Percentiles rank a stretch among this genome's conserved stretches.
These are phyloP conservation scores for Rosalia funebris DNA, from an alignment of 2,888 invertebrate species.

Conservation along the genomic window DNA sequence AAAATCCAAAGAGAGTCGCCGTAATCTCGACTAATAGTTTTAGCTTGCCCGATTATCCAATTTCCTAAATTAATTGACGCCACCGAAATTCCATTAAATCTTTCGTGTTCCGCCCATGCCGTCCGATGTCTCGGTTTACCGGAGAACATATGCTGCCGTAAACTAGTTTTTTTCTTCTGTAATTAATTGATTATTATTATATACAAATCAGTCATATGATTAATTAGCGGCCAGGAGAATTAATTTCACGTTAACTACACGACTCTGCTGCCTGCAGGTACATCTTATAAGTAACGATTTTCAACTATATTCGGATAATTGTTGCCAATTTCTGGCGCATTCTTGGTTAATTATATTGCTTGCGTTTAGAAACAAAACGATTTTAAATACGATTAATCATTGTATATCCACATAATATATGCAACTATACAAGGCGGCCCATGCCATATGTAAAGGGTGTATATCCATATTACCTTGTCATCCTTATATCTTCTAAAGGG, in stretches of 20 bases:
- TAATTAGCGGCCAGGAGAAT: constrained; percentile 32
- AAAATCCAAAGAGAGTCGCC: too few relatives aligned
- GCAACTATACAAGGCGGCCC: too few relatives aligned
- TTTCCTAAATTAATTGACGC: not conserved
- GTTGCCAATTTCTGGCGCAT: constrained; percentile 8
- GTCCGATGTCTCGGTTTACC: not conserved
- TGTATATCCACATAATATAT: too few relatives aligned
- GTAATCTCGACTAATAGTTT: too few relatives aligned
- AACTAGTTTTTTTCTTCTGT: constrained; percentile 19
- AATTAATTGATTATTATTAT: constrained; percentile 36
- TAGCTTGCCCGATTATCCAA: not conserved
- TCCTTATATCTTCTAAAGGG: too few relatives aligned
- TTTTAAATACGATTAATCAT: constrained; percentile 8
- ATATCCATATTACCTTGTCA: too few relatives aligned
- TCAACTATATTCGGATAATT: constrained; percentile 6
- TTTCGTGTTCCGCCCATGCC: not conserved
- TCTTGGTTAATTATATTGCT: constrained; percentile 2
- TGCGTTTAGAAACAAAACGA: constrained; percentile 1
- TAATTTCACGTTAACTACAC: constrained; percentile 9
- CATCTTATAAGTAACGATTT: not conserved
- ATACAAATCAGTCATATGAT: constrained; percentile 38
- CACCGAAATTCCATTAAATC: not conserved
- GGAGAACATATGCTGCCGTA: constrained; percentile 23
- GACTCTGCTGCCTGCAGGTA: constrained; percentile 3
- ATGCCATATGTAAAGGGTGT: too few relatives aligned